Conservation (phyloP, 2,797 vertebrate species). For the Acrocephalus scirpaceus region DNA sequence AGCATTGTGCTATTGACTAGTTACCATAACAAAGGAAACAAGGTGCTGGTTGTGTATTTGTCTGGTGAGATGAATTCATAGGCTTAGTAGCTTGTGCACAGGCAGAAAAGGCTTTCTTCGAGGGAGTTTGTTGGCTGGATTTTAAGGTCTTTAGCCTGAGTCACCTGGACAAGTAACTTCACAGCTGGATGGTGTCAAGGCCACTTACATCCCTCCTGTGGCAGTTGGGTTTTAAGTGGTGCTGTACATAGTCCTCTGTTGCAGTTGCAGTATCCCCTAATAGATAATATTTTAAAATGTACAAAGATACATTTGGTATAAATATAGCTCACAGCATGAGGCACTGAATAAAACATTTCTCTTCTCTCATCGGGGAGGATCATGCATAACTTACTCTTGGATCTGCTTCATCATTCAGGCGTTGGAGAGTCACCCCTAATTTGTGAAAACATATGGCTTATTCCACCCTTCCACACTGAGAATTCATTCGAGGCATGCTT, state of each 20-base stretch:
- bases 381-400: slow-evolving; percentile 70
- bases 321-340: slow-evolving; percentile 70
- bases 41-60: background rate
- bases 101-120: background rate
- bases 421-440: slow-evolving; percentile 67
- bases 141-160: background rate
- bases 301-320: slow-evolving; percentile 56
- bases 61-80: background rate
- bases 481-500: slow-evolving; percentile 12
- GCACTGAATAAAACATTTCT: slow-evolving; percentile 72
- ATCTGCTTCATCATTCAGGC: slow-evolving; percentile 67
- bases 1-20: background rate
- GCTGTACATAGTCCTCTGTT: background rate
- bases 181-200: background rate
- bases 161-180: background rate
- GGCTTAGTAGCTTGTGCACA: background rate
- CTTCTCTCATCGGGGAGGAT: slow-evolving; percentile 63
- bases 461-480: slow-evolving; percentile 52
- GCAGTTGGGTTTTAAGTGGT: background rate
- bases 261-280: slow-evolving; percentile 20
- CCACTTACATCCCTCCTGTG: background rate
- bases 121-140: background rate
- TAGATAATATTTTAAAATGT: slow-evolving; percentile 54
- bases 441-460: slow-evolving; percentile 71
- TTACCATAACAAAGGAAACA: background rate